Evolutionary conservation across 2,888 invertebrate species (phyloP).

Genomic region (Archips xylosteana): DNA sequence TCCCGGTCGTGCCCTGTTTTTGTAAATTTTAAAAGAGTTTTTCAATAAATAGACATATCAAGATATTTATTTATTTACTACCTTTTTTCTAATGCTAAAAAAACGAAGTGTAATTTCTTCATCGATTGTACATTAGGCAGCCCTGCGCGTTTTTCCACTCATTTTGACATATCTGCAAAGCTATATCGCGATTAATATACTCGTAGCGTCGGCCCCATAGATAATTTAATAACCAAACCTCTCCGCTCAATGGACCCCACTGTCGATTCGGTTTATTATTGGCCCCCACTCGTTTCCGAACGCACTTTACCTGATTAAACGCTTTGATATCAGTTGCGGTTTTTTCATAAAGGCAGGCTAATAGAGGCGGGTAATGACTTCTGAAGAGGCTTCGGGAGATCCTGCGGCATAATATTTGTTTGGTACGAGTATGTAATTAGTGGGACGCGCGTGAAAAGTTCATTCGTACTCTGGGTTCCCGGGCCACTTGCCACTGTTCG

Average conservation of each 20-base stretch:
- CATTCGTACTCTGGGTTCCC: too few relatives aligned
- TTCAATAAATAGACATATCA: too few relatives aligned
- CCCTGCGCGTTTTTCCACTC: constrained; percentile 42
- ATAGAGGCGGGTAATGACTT: constrained; percentile 36
- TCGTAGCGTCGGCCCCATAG: constrained; percentile 42
- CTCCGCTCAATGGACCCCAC: constrained; percentile 43
- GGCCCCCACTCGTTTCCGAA: constrained; percentile 42
- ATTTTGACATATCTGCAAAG: constrained; percentile 48
- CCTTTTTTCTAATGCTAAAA: too few relatives aligned
- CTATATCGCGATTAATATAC: constrained; percentile 53
- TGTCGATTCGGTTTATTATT: constrained; percentile 42
- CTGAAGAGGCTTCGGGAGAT: constrained; percentile 30
- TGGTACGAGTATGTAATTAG: background rate
- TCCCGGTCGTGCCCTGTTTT: constrained; percentile 51
- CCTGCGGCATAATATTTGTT: constrained; percentile 14
- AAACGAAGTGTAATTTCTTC: background rate
- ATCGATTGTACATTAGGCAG: background rate
- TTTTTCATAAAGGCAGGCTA: constrained; percentile 40
- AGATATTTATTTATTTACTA: too few relatives aligned
- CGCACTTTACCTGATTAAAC: constrained; percentile 45
- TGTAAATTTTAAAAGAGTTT: background rate
- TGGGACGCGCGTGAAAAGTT: background rate
- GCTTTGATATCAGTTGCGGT: constrained; percentile 44
- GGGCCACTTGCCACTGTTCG: too few relatives aligned
- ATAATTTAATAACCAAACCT: constrained; percentile 50